Conservation (phyloP, 2,797 vertebrate species). For the Centroberyx gerrardi region DNA sequence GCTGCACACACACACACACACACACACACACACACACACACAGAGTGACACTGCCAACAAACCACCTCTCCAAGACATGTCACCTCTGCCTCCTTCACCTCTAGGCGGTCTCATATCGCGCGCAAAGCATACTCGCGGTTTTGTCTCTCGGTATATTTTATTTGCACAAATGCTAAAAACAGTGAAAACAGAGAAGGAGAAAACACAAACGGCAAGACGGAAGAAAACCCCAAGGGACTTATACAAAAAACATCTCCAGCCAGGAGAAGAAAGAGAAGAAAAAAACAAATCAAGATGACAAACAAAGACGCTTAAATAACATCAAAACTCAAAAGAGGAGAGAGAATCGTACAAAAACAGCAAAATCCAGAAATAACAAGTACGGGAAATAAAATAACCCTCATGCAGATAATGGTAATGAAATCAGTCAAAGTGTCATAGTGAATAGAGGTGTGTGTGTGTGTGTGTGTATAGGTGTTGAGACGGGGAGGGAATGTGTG, state of each 20-base stretch:
- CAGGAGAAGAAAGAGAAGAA: neutral
- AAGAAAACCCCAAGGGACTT: neutral
- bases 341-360: neutral
- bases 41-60: slow-evolving; percentile 19
- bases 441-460: neutral
- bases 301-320: neutral
- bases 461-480: neutral
- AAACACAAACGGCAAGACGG: slow-evolving; percentile 1
- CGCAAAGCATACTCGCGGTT: slow-evolving; percentile 6
- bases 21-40: slow-evolving; percentile 6
- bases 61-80: slow-evolving; percentile 37
- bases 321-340: neutral
- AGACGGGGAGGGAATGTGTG: neutral
- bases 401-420: neutral
- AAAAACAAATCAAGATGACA: neutral
- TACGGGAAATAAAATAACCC: neutral
- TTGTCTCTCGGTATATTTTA: slow-evolving; percentile 26
- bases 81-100: slow-evolving; percentile 21
- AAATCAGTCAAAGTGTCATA: too few relatives aligned
- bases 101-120: neutral
- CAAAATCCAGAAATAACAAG: too few relatives aligned
- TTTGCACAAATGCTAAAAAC: slow-evolving; percentile 32
- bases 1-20: neutral
- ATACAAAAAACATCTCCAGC: neutral
- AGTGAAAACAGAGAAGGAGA: neutral